Base-by-base conservation (phyloP, 2,888 invertebrate species). In the Drosophila niveifrons region DNA sequence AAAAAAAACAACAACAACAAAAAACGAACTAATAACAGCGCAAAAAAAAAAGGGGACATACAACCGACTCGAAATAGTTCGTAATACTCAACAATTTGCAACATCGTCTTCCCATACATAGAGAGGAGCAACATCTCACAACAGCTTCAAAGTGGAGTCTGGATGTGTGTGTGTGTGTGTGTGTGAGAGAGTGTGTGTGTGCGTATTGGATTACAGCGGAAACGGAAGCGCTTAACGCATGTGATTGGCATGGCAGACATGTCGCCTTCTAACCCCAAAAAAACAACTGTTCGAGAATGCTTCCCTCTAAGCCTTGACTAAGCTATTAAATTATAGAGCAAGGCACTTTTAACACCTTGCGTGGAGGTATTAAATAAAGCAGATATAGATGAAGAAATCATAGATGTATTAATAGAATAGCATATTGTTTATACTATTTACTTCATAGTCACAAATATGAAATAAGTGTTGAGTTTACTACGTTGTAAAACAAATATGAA, bases 191-290 rank as follows among this genome's bases (percentile, higher is more conserved):
- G 36, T 41, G n/a, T 23, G 10, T 23, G 36, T 41, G 31, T 51
- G 63, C 36, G 64, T 75, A 79, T 76, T 76, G 46, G 43, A 63
- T 77, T 77, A 61, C 76, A 79, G 23, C 80, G 76, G 80, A 79
- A 77, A 64, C 80, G 76, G 80, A 77, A 77, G 62, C 18, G 64
- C 65, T 56, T 62, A 66, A 53, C 63, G 46, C 44, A 41, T 55
- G 39, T 48, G 51, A 57, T 78, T 52, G 48, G 29, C 51, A 63
- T 59, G 53, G 70, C 59, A 71, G 61, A 61, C 66, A 64, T 57
- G 76, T 66, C 66, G n/a, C 53, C 53, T 55, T 55, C 18, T 58
- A 47, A 46, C 15, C 29, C 46, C 17, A 50, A 23, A 23, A 18
- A 23, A 23, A 36, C 46, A 48, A 36, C n/a, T 29, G 13, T 2